Conservation (phyloP, 2,888 invertebrate species). For the Lasioglossum marginatum region DNA sequence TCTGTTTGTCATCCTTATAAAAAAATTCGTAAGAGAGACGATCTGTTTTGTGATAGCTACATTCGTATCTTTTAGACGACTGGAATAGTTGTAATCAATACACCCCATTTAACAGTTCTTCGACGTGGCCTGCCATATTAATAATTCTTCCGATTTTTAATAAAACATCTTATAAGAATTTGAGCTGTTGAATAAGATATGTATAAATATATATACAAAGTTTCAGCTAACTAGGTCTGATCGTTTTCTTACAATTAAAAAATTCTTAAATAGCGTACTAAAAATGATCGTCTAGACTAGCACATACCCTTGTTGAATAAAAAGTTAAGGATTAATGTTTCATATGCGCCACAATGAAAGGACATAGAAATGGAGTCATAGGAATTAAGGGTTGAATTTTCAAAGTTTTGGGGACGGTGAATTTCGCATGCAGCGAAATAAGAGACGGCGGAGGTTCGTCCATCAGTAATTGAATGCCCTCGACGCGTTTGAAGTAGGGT, state of each 20-base stretch:
- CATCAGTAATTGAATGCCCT: constrained; percentile 78
- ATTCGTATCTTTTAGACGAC: not conserved
- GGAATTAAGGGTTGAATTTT: not conserved
- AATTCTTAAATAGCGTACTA: not conserved
- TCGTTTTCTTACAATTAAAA: not conserved
- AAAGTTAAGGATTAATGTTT: not conserved
- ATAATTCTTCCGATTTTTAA: not conserved
- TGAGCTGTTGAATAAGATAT: not conserved
- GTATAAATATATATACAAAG: not conserved
- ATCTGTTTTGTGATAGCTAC: too few species aligned
- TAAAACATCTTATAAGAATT: not conserved
- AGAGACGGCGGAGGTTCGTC: constrained; percentile 56
- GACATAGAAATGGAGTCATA: not conserved
- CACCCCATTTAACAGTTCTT: not conserved
- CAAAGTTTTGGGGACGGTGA: not conserved
- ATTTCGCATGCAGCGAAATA: not conserved
- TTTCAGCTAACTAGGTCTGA: not conserved
- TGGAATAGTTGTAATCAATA: not conserved
- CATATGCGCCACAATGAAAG: not conserved
- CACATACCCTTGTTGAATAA: too few species aligned
- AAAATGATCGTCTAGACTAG: not conserved
- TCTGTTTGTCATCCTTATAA: not conserved
- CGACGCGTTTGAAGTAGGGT: constrained; percentile 72
- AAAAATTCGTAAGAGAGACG: not conserved
- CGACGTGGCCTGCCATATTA: not conserved